Percentiles rank a stretch among this genome's conserved stretches.
phyloP scores from a whole-genome alignment of 2,888 invertebrate genomes.

The Drosophila ustulata region DNA sequence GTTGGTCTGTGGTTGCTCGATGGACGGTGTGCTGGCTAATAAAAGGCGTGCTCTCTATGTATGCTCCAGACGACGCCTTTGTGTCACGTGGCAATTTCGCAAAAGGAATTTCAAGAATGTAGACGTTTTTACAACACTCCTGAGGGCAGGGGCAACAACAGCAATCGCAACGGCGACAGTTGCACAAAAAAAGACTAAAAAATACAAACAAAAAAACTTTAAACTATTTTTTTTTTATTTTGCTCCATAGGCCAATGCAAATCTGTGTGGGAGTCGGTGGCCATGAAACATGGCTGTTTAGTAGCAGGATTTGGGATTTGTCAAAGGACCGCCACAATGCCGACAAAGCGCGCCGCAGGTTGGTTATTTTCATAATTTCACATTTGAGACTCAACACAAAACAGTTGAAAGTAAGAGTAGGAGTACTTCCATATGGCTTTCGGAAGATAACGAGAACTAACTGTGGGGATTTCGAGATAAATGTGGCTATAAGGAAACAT shows the following conservation, averaged over 20 bases:
- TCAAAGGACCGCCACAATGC: constrained; percentile 61
- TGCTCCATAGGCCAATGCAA: constrained; percentile 64
- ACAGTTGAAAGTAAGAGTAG: constrained; percentile 12
- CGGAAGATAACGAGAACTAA: background rate
- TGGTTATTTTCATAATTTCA: constrained; percentile 73
- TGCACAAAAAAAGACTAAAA: constrained; percentile 21
- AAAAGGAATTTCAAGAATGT: constrained; percentile 83
- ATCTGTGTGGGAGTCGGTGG: constrained; percentile 49
- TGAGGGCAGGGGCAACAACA: constrained; percentile 7
- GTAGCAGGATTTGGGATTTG: constrained; percentile 76
- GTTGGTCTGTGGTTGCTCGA: constrained; percentile 41
- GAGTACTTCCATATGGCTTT: background rate
- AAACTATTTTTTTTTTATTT: constrained; percentile 65
- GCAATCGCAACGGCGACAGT: constrained; percentile 13
- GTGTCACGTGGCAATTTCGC: constrained; percentile 72
- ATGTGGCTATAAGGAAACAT: too few species aligned
- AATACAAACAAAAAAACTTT: constrained; percentile 36
- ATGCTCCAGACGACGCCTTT: constrained; percentile 83
- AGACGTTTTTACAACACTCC: constrained; percentile 80
- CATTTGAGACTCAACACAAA: constrained; percentile 49
- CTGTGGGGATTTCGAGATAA: background rate
- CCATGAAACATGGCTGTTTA: constrained; percentile 71
- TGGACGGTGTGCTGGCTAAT: constrained; percentile 56
- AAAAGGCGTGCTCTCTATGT: constrained; percentile 68
- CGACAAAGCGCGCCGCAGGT: constrained; percentile 38